Evolutionary conservation across 2,113 vertebrate species (phyloP).

Genomic region (Pica pica): DNA sequence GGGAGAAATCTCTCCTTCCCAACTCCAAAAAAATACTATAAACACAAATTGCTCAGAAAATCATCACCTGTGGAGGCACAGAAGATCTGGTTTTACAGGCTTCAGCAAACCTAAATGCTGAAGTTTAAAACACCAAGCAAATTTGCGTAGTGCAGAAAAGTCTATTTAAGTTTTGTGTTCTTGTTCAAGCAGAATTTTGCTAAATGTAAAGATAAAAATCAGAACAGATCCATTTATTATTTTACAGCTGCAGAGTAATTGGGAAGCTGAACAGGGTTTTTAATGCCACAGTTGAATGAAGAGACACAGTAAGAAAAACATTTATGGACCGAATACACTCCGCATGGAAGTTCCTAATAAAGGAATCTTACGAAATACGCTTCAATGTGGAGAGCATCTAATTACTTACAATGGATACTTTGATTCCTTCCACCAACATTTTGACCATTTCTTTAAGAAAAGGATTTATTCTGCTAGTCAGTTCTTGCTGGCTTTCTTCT

Average conservation of each 20-base stretch:
- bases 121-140: neutral
- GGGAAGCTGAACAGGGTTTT: neutral
- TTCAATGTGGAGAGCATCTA: neutral
- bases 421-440: constrained; percentile 89
- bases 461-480: constrained; percentile 75
- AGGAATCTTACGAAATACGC: neutral
- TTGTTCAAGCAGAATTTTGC: neutral
- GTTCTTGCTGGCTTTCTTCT: constrained; percentile 71
- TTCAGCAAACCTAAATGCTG: neutral
- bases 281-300: neutral
- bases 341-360: neutral
- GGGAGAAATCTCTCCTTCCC: neutral
- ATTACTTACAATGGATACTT: constrained; percentile 82
- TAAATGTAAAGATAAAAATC: neutral
- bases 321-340: neutral
- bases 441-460: constrained; percentile 89
- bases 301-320: neutral
- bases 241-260: neutral
- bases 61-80: neutral
- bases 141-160: neutral
- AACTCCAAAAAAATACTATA: neutral
- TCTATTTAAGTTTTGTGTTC: neutral
- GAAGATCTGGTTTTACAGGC: neutral
- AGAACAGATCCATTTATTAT: neutral
- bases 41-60: neutral